Percentiles rank a stretch among this genome's conserved stretches.
Conservation (phyloP, 2,797 vertebrate species). For the Morelia viridis region DNA sequence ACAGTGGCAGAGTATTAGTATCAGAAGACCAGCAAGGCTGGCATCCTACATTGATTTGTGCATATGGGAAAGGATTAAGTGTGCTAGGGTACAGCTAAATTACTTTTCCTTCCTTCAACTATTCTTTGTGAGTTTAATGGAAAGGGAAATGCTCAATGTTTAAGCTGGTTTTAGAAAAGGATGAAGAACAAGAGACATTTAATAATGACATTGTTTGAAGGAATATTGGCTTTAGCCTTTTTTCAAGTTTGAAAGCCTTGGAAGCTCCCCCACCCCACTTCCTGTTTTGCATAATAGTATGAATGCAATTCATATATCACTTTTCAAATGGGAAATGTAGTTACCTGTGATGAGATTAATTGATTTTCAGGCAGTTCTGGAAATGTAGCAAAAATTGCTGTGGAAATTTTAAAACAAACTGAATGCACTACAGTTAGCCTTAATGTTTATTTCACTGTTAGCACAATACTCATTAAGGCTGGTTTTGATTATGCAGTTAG, state of each 20-base stretch:
- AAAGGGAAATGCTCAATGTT: neutral
- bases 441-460: slow-evolving; percentile 66
- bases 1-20: neutral
- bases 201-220: neutral
- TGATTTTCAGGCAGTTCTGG: slow-evolving; percentile 47
- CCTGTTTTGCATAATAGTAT: slow-evolving; percentile 18
- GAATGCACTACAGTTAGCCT: slow-evolving; percentile 47
- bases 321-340: slow-evolving; percentile 26
- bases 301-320: slow-evolving; percentile 35
- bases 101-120: neutral
- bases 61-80: neutral
- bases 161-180: neutral
- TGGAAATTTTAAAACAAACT: slow-evolving; percentile 40
- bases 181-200: neutral
- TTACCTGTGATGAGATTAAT: slow-evolving; percentile 56
- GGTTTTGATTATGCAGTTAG: slow-evolving; percentile 70
- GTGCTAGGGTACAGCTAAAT: neutral
- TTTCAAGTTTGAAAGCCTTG: neutral
- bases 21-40: neutral
- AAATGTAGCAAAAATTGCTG: slow-evolving; percentile 47
- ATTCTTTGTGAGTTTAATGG: no score
- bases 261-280: slow-evolving; percentile 31
- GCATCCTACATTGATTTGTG: neutral
- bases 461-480: slow-evolving; percentile 65
- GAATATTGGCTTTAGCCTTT: neutral